phyloP scores from a whole-genome alignment of 2,797 vertebrate genomes.

The Platyrinchus mystaceus region DNA sequence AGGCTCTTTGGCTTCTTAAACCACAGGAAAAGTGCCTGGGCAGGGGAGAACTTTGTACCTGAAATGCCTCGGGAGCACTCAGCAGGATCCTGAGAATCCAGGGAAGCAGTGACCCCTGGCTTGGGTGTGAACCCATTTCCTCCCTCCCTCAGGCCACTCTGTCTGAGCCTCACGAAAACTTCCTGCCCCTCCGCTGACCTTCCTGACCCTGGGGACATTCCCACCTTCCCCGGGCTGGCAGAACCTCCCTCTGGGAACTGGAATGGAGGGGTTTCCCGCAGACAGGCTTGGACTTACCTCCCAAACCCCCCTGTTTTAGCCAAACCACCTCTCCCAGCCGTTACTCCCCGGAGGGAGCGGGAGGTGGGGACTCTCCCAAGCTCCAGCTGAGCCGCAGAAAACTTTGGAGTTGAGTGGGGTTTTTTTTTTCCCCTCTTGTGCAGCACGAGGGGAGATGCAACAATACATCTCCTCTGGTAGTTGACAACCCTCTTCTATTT shows the following conservation, averaged over 20 bases:
- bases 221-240: not conserved
- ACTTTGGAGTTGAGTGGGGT: not conserved
- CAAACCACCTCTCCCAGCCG: not conserved
- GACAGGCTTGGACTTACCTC: not conserved
- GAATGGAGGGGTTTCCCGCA: not conserved
- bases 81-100: not conserved
- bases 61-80: not conserved
- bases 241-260: not conserved
- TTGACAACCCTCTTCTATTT: constrained; percentile 46
- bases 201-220: not conserved
- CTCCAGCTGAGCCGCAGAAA: not conserved
- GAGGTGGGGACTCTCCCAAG: not conserved
- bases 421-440: not conserved
- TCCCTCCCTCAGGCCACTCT: not conserved
- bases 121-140: not conserved
- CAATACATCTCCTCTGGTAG: constrained; percentile 17
- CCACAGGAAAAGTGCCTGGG: accelerated
- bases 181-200: not conserved
- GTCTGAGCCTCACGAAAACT: not conserved
- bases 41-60: not conserved
- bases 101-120: not conserved
- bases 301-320: not conserved
- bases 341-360: not conserved
- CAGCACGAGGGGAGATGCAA: not conserved
- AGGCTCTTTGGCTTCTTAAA: not conserved